phyloP scores from a whole-genome alignment of 2,888 invertebrate species.

The Philopedon plagiatum region DNA sequence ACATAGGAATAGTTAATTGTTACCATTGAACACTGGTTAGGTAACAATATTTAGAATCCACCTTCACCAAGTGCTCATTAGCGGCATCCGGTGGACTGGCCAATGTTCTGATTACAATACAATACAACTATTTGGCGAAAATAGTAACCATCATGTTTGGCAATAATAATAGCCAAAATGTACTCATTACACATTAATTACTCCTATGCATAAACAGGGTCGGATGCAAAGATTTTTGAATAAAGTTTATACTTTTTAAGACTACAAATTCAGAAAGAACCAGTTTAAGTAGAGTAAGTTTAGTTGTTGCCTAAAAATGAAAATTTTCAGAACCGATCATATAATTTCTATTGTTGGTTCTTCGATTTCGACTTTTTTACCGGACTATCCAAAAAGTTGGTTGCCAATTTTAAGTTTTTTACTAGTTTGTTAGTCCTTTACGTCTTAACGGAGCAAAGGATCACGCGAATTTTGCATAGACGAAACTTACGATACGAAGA shows the following conservation, averaged over 20 bases:
- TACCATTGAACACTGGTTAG: neutral
- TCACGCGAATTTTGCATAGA: no score
- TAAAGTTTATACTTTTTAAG: no score
- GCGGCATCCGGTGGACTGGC: neutral
- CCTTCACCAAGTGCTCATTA: conserved; percentile 2
- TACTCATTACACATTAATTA: neutral
- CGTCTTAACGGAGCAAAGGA: no score
- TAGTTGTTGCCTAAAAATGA: no score
- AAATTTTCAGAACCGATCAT: no score
- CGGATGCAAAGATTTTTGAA: neutral
- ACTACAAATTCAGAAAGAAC: no score
- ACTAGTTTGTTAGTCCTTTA: no score
- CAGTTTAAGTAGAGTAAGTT: no score
- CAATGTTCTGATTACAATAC: conserved; percentile 1
- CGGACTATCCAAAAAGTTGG: no score
- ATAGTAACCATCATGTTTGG: neutral
- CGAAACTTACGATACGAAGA: no score
- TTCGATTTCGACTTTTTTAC: no score
- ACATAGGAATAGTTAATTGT: neutral
- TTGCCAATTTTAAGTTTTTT: no score
- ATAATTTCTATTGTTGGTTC: neutral
- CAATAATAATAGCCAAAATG: neutral
- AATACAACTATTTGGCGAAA: neutral
- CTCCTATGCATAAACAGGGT: neutral
- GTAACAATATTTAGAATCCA: conserved; percentile 2